Base-by-base conservation (phyloP, 2,113 vertebrate species). In the Cyprinus carpio region DNA sequence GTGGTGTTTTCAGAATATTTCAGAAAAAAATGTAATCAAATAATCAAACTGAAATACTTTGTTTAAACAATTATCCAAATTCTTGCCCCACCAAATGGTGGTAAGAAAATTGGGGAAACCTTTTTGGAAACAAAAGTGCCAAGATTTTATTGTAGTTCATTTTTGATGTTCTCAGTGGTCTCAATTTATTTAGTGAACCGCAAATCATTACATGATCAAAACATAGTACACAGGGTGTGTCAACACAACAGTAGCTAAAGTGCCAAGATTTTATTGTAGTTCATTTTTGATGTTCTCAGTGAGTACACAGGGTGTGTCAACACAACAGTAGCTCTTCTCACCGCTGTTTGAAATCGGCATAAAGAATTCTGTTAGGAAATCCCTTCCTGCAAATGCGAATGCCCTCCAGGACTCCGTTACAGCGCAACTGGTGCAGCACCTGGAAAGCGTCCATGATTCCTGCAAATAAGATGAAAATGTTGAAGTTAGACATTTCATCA, bases 351-450 rank as follows among this genome's bases (percentile, higher is more conserved):
- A 96, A 96, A 87, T 96, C 96, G 0, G 92, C 90, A 0, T 96
- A 96, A 34, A 96, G 86, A 71, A 96, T 92, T 86, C 94, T 94
- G 91, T 96, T 96, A 65, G 95, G 96, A 85, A 96, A 97, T 4
- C 96, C 95, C 89, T 97, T 96, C 56, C 95, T 94, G 91, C 96
- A 97, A 91, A 96, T 97, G 72, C 96, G 92, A 90, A 96, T 96
- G 10, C 96, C 96, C 75, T 96, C 96, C 81, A 97, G 91, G 29
- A 97, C 95, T 15, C 95, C 95, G 18, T 96, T 96, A 89, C 96
- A 96, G 74, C 95, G 94, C 13, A 96, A 92, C 93, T 96, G 96
- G 90, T 96, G 96, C 79, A 97, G 92, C 83, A 96, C 95, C 90
- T 95, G 6, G 87, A 96, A 96, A 4, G 95, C 80, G 64, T 96